These are phyloP conservation scores for Orientallactaga bullata DNA, from an alignment of 2,113 vertebrate genomes.

Conservation along the genomic window DNA sequence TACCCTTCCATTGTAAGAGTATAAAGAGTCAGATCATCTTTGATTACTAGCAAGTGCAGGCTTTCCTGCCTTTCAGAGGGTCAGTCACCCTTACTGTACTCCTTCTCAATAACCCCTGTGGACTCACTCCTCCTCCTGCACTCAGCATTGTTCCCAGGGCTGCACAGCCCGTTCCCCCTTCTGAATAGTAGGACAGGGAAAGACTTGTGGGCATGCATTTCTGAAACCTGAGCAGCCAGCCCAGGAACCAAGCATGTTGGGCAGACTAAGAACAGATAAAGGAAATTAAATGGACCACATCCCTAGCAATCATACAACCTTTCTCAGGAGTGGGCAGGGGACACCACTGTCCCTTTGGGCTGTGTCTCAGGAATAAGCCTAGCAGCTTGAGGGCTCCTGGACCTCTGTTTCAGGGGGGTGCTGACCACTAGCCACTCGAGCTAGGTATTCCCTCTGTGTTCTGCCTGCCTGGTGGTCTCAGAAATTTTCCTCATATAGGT, in stretches of 20 bases:
- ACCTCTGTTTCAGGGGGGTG: no score
- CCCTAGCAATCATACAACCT: background rate
- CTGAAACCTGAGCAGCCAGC: background rate
- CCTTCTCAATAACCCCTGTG: background rate
- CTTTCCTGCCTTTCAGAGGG: no score
- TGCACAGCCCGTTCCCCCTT: no score
- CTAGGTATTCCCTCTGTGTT: background rate
- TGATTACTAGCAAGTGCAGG: no score
- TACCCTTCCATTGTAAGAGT: no score
- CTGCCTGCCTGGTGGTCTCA: no score
- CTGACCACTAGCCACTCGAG: no score
- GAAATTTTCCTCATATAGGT: no score
- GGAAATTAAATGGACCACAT: background rate
- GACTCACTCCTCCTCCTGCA: background rate
- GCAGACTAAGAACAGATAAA: background rate
- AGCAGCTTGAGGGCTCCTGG: background rate
- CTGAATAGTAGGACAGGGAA: background rate
- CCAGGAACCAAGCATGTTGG: background rate
- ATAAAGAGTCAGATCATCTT: no score
- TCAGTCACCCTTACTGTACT: no score
- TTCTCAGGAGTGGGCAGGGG: background rate
- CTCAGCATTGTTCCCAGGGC: background rate
- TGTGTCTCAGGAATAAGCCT: background rate
- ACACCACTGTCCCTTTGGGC: no score
- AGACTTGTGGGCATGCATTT: background rate